Percentiles rank a stretch among this genome's conserved stretches.
phyloP scores from a whole-genome alignment of 2,888 invertebrate species.

The Cephus runcator region DNA sequence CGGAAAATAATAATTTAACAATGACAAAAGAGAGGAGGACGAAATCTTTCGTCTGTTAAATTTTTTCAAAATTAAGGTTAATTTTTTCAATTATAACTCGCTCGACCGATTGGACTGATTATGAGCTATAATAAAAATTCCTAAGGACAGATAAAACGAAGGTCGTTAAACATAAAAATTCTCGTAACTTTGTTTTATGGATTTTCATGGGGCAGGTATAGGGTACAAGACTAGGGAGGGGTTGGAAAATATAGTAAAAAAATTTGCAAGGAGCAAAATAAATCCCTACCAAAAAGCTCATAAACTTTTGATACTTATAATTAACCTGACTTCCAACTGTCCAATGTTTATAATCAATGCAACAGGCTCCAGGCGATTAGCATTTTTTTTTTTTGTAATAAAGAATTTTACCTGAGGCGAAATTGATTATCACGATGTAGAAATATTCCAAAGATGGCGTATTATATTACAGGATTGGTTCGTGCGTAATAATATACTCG shows the following conservation, averaged over 20 bases:
- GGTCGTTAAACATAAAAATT: background rate
- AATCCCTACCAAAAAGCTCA: background rate
- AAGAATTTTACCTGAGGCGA: background rate
- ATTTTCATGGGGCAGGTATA: background rate
- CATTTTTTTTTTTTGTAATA: background rate
- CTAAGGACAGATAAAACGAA: background rate
- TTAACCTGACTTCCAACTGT: background rate
- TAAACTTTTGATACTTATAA: background rate
- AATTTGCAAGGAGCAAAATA: too few species aligned
- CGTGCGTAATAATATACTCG: background rate
- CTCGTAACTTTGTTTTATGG: background rate
- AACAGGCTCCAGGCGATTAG: background rate
- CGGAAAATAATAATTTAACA: too few species aligned
- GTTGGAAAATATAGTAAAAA: background rate
- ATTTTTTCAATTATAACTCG: too few species aligned
- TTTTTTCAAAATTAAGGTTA: too few species aligned
- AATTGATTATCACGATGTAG: background rate
- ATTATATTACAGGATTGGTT: background rate
- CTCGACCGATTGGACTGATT: too few species aligned
- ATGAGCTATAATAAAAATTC: too few species aligned
- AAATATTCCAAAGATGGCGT: background rate
- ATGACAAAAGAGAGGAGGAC: too few species aligned
- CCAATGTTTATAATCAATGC: background rate
- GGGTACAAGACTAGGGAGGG: background rate
- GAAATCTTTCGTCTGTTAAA: too few species aligned